Percentiles rank a stretch among this genome's conserved stretches.
These are phyloP conservation scores for Empidonax alnorum DNA, from an alignment of 2,113 vertebrate species.

Conservation along the genomic window DNA sequence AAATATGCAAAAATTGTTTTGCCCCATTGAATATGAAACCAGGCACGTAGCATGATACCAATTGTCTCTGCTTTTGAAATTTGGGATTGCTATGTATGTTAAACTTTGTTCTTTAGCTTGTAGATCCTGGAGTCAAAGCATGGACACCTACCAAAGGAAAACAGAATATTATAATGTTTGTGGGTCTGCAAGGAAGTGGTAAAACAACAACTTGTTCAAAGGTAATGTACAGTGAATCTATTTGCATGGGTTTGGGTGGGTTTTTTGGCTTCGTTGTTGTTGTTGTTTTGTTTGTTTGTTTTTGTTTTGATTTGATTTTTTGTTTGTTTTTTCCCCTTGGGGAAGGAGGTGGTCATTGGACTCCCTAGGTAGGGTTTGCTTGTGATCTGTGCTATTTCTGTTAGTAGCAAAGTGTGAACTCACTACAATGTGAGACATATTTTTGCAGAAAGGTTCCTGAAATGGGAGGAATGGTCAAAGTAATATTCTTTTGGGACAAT, in stretches of 20 bases:
- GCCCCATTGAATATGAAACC: background rate
- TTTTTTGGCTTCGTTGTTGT: too few relatives aligned
- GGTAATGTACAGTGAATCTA: slow-evolving; percentile 73
- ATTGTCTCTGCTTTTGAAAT: background rate
- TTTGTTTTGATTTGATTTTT: background rate
- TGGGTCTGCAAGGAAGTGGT: slow-evolving; percentile 96
- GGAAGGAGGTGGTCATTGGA: background rate
- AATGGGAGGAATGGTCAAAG: background rate
- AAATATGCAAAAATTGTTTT: background rate
- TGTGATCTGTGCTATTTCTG: background rate
- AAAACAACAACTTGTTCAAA: slow-evolving; percentile 99
- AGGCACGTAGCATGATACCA: background rate
- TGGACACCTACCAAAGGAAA: slow-evolving; percentile 99
- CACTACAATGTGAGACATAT: background rate
- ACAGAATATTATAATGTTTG: slow-evolving; percentile 99
- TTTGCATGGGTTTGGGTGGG: background rate
- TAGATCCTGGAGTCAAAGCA: slow-evolving; percentile 98
- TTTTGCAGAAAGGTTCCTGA: background rate
- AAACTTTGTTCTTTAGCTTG: slow-evolving; percentile 80
- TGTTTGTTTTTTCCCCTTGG: background rate
- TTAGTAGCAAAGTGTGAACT: background rate
- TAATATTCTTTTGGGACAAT: background rate
- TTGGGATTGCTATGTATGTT: background rate
- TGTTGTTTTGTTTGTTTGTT: too few relatives aligned
- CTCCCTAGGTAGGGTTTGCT: background rate